These are phyloP conservation scores for Netta rufina DNA, from an alignment of 2,797 vertebrate species.

Conservation along the genomic window DNA sequence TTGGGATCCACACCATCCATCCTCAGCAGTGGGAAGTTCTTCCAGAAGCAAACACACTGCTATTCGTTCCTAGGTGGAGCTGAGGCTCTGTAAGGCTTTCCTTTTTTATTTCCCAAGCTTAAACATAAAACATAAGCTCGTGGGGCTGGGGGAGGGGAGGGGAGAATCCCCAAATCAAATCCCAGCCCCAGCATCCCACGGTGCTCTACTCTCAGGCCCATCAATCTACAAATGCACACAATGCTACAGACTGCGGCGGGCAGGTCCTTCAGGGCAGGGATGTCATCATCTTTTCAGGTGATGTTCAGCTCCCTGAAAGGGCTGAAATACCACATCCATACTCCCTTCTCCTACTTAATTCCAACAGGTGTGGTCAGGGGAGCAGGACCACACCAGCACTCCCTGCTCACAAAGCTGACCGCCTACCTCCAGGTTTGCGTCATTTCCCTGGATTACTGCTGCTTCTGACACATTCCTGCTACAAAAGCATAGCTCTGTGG, in stretches of 20 bases:
- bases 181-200: neutral
- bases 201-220: neutral
- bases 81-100: neutral
- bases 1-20: neutral
- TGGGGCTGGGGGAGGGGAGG: too few species aligned
- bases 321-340: neutral
- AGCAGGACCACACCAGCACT: neutral
- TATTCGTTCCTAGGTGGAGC: neutral
- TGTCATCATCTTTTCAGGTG: neutral
- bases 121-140: neutral
- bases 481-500: neutral
- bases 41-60: neutral
- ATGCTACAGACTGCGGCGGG: neutral
- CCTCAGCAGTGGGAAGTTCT: neutral
- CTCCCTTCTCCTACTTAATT: neutral
- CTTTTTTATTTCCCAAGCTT: neutral
- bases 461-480: neutral
- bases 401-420: neutral
- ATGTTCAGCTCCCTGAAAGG: neutral
- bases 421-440: neutral
- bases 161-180: neutral
- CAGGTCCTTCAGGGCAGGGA: neutral
- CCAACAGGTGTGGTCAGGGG: neutral
- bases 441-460: neutral
- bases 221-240: neutral